These are phyloP conservation scores for Hippocampus guttulatus DNA, from an alignment of 2,113 vertebrate species.

Conservation along the genomic window DNA sequence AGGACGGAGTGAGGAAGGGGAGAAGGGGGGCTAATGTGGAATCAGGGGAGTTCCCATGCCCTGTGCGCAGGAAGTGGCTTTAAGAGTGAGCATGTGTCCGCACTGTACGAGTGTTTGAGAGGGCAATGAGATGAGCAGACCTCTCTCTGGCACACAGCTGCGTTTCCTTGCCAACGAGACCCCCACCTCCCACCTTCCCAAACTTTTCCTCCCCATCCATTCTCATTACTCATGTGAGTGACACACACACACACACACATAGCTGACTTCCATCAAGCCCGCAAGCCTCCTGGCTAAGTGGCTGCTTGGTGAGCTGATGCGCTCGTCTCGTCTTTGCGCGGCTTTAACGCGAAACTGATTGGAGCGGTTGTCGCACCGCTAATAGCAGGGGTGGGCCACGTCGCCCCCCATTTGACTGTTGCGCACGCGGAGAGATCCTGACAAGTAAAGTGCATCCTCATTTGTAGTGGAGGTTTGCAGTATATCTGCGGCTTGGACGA, in stretches of 20 bases:
- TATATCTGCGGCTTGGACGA: background rate
- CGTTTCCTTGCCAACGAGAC: conserved; percentile 55
- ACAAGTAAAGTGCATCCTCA: conserved; percentile 9
- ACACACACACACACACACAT: background rate
- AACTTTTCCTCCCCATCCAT: conserved; percentile 42
- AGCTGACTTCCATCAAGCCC: conserved; percentile 1
- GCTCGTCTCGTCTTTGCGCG: conserved; percentile 28
- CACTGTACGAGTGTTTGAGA: conserved; percentile 31
- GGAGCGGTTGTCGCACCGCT: conserved; percentile 21
- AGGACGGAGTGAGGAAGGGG: conserved; percentile 59
- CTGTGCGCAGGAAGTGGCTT: conserved; percentile 74
- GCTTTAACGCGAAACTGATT: conserved; percentile 42
- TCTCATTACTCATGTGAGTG: conserved; percentile 33
- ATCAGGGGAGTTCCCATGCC: conserved; percentile 76
- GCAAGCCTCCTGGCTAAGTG: conserved; percentile 2
- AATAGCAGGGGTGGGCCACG: conserved; percentile 15
- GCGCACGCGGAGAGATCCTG: background rate
- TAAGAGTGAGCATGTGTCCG: conserved; percentile 54
- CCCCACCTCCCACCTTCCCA: conserved; percentile 2
- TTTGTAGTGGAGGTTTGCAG: conserved; percentile 1
- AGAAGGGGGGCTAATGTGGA: conserved; percentile 37
- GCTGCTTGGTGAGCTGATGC: conserved; percentile 28
- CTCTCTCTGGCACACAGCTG: conserved; percentile 59
- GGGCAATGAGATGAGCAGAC: conserved; percentile 70
- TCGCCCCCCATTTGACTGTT: background rate